A percentile compares a stretch with the other conserved stretches of the same genome.
These are phyloP conservation scores for Salvelinus namaycush DNA, from an alignment of 2,113 vertebrate genomes.

Conservation along the genomic window DNA sequence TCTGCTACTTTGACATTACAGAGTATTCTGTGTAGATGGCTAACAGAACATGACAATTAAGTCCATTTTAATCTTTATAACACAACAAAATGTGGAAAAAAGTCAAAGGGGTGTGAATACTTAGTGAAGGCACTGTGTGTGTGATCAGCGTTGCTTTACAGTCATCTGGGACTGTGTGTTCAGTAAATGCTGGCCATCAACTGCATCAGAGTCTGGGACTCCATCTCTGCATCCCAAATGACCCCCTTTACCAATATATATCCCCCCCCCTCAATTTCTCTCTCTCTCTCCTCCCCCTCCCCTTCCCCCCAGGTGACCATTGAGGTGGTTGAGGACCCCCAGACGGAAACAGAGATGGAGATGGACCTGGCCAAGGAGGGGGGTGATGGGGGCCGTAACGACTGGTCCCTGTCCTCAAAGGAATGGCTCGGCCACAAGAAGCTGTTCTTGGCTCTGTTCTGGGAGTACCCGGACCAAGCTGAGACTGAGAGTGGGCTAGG, in stretches of 20 bases:
- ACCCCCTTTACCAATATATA: too few species aligned
- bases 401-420: constrained; percentile 76
- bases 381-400: constrained; percentile 74
- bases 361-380: constrained; percentile 81
- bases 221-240: too few species aligned
- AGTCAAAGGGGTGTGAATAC: too few species aligned
- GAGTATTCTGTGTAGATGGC: too few species aligned
- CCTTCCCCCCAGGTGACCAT: constrained; percentile 79
- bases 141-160: not conserved
- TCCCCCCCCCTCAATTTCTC: not conserved
- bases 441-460: constrained; percentile 86
- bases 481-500: constrained; percentile 60
- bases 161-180: constrained; percentile 3
- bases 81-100: too few species aligned
- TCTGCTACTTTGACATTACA: too few species aligned
- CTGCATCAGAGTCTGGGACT: constrained; percentile 8
- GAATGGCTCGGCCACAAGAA: constrained; percentile 79
- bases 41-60: too few species aligned
- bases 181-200: constrained; percentile 14
- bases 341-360: constrained; percentile 77
- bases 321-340: constrained; percentile 81
- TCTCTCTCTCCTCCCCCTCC: not conserved
- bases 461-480: constrained; percentile 77
- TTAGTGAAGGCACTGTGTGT: too few species aligned
- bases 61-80: too few species aligned